Conservation (phyloP, 2,113 vertebrate genomes). For the Sinocyclocheilus rhinocerous region DNA sequence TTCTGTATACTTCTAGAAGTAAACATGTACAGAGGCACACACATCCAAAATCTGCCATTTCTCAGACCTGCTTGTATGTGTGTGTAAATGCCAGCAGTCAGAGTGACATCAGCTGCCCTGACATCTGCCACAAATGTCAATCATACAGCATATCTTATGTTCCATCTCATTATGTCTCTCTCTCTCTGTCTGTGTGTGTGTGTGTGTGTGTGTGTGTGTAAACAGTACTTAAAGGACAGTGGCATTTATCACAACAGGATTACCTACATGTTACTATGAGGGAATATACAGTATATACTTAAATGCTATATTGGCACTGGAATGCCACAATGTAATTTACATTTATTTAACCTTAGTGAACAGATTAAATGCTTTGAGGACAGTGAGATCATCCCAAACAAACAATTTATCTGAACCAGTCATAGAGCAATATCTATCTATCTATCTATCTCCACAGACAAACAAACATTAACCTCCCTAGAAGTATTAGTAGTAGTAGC, state of each 20-base stretch:
- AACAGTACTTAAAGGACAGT: neutral
- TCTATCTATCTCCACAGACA: too few relatives aligned
- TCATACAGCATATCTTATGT: neutral
- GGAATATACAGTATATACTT: neutral
- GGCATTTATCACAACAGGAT: neutral
- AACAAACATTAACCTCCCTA: too few relatives aligned
- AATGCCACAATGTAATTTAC: neutral
- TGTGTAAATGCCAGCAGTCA: constrained; percentile 10
- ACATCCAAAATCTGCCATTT: neutral
- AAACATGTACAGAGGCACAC: constrained; percentile 27
- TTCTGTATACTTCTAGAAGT: neutral
- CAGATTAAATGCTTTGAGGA: too few relatives aligned
- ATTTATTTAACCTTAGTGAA: too few relatives aligned
- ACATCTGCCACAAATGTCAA: constrained; percentile 30
- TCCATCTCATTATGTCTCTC: neutral
- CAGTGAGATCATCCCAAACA: too few relatives aligned
- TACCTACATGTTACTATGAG: neutral
- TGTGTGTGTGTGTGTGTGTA: neutral
- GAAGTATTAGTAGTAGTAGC: too few relatives aligned
- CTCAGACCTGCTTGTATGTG: neutral
- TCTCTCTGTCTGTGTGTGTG: neutral
- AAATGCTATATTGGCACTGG: neutral
- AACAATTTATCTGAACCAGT: too few relatives aligned
- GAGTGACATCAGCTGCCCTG: constrained; percentile 25
- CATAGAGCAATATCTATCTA: too few relatives aligned